These are phyloP conservation scores for Tachycineta bicolor DNA, from an alignment of 2,113 vertebrate species.

Conservation along the genomic window DNA sequence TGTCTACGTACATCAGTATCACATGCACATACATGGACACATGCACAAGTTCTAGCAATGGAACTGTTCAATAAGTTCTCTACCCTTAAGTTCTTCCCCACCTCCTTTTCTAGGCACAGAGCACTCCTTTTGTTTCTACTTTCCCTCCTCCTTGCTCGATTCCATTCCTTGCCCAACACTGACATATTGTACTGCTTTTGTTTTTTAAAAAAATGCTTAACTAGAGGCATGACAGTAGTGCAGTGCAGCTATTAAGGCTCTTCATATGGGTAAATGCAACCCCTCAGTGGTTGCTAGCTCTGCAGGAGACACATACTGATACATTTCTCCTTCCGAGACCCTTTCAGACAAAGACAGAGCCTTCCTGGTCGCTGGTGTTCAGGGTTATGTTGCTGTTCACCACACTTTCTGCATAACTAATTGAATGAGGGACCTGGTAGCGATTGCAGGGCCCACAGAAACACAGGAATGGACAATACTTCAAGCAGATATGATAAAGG, in stretches of 20 bases:
- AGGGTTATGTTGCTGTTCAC: constrained; percentile 59
- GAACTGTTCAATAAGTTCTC: not conserved
- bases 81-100: not conserved
- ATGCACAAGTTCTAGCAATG: not conserved
- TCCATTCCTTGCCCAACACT: not conserved
- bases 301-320: not conserved
- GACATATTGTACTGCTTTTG: not conserved
- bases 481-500: constrained; percentile 62
- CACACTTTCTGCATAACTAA: constrained; percentile 27
- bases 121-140: not conserved
- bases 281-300: not conserved
- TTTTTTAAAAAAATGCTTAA: not conserved
- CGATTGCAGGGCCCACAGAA: not conserved
- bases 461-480: constrained; percentile 55
- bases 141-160: not conserved
- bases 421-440: not conserved
- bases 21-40: not conserved
- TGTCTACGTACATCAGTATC: not conserved
- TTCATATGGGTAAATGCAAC: not conserved
- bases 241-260: not conserved
- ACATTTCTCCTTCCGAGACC: not conserved
- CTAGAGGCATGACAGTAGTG: not conserved
- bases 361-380: constrained; percentile 64
- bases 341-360: constrained; percentile 38
- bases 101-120: not conserved